Base-by-base conservation (phyloP, 1,140 invertebrate genomes). In the Drosophila yakuba region DNA sequence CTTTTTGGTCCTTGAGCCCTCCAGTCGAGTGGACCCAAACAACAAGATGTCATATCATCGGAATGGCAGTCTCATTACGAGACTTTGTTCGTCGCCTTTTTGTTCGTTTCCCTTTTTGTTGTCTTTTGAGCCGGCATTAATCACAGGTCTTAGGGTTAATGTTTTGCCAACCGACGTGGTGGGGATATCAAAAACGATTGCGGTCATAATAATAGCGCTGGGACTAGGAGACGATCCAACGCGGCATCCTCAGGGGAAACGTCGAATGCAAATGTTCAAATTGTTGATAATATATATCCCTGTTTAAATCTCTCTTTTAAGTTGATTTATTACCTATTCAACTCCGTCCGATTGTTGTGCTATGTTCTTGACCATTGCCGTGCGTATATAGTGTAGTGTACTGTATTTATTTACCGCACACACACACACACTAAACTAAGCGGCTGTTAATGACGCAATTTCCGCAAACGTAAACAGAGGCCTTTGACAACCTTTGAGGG, bases 401-500 rank as follows among this genome's bases (percentile, higher is more conserved):
- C 23, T 23, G 38, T 61, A 32, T 63, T 60, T 63, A 23, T 35
- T 60, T 20, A 63, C 32, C 32, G 35, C 39, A 69, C 66, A 47
- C 28, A 32, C 28, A 32, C 32, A 32, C 32, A 32, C 48, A 64
- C 45, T 50, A 41, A 15, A 64, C 45, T 75, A 77, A 77, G 66
- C 73, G 64, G 38, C 64, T 71, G 73, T 62, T 78, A 77, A 78
- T 77, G 75, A 78, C 75, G 75, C 74, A 71, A 78, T 77, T 78
- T 78, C 75, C 75, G 75, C 51, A 54, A 41, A 47, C 15, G 20
- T 12, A 39, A 61, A 55, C 41, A 50, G 35, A 32, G 38, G 64
- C 62, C 63, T 67, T 62, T 62, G 66, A 43, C 57, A 73, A 74
- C 72, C 72, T 73, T 58, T 75, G 52, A 52, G 69, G 52, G 54